Conservation (phyloP, 1,140 invertebrate genomes). For the Platyscapa corneri region DNA sequence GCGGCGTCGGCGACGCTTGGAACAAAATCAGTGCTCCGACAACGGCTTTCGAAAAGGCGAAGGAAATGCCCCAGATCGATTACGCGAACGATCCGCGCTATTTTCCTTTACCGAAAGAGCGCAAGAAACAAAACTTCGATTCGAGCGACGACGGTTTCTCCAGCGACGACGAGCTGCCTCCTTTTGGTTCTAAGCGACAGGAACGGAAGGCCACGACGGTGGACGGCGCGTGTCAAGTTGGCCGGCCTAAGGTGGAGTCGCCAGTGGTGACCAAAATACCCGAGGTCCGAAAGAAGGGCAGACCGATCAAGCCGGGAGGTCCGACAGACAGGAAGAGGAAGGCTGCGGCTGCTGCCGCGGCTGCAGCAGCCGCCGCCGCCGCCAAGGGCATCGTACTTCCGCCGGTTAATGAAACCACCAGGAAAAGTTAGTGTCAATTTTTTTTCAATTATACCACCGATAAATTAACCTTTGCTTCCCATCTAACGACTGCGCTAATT, state of each 20-base stretch:
- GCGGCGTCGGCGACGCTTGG: background rate
- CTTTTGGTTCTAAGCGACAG: constrained; percentile 66
- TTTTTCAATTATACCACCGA: too few species aligned
- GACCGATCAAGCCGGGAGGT: constrained; percentile 71
- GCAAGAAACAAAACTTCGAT: constrained; percentile 80
- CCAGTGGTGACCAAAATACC: constrained; percentile 52
- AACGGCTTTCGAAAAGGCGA: constrained; percentile 55
- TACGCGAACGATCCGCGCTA: constrained; percentile 81
- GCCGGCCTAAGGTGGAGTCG: constrained; percentile 19
- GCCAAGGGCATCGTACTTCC: constrained; percentile 49
- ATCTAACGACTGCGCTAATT: too few species aligned
- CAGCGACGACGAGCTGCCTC: constrained; percentile 79
- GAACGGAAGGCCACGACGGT: constrained; percentile 62
- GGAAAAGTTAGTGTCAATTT: constrained; percentile 38
- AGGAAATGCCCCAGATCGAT: constrained; percentile 67
- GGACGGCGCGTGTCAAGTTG: constrained; percentile 52
- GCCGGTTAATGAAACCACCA: background rate
- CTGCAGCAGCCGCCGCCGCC: constrained; percentile 67
- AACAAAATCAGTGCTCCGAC: background rate
- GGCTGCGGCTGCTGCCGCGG: constrained; percentile 73
- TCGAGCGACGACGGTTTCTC: constrained; percentile 81
- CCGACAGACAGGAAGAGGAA: constrained; percentile 74
- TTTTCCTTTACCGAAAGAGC: constrained; percentile 83
- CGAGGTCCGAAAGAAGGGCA: constrained; percentile 77
- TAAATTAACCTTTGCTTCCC: too few species aligned